phyloP scores from a whole-genome alignment of 2,113 vertebrate genomes.

The Gallinago media region DNA sequence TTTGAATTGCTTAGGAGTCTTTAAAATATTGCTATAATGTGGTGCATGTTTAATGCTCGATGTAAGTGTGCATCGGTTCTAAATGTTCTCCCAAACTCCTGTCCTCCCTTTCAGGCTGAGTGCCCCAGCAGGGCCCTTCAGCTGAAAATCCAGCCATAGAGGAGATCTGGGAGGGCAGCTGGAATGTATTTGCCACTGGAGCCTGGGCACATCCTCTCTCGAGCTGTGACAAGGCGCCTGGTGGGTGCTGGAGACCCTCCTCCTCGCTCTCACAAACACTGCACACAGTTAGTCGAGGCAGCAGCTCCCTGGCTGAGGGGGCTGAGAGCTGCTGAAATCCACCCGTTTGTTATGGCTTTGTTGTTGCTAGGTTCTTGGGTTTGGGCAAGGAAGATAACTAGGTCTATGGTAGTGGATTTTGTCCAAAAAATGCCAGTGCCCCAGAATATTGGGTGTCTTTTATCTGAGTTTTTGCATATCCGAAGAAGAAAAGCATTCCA shows the following conservation, averaged over 20 bases:
- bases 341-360: background rate
- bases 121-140: rapidly evolving
- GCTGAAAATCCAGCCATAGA: background rate
- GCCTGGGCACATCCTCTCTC: background rate
- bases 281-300: background rate
- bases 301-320: background rate
- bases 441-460: background rate
- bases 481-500: background rate
- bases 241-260: background rate
- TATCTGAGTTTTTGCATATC: background rate
- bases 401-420: background rate
- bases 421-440: background rate
- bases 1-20: background rate
- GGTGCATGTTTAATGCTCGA: background rate
- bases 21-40: background rate
- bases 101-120: background rate
- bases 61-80: rapidly evolving
- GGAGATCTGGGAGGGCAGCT: background rate
- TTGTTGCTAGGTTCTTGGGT: background rate
- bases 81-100: background rate
- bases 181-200: background rate
- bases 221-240: background rate
- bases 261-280: background rate
- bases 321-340: background rate
- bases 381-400: background rate